Evolutionary conservation across 64 coral and sea anemone species (phyloP).

Genomic region (Montipora capricornis): DNA sequence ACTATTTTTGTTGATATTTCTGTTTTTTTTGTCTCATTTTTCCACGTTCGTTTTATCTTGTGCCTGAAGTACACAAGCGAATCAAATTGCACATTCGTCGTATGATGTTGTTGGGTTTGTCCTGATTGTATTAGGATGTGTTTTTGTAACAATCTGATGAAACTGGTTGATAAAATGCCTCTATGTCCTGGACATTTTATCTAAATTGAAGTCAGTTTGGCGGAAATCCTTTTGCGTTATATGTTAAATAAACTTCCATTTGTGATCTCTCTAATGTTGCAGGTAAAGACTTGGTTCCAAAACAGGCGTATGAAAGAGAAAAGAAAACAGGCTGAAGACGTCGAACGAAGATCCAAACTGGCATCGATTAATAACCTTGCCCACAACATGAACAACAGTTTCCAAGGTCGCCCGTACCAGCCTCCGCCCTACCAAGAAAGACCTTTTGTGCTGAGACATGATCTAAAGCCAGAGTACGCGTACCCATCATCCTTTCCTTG

Average conservation of each 20-base stretch:
- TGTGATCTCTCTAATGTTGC: not conserved
- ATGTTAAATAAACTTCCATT: not conserved
- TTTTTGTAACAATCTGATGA: no score
- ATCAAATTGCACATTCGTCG: no score
- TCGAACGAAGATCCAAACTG: slow-evolving; percentile 70
- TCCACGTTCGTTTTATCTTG: no score
- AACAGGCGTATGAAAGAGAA: slow-evolving; percentile 94
- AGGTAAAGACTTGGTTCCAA: slow-evolving; percentile 93
- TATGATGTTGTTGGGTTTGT: no score
- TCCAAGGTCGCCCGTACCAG: not conserved
- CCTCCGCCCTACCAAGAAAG: slow-evolving; percentile 15
- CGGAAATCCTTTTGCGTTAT: no score
- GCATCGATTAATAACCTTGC: slow-evolving; percentile 76
- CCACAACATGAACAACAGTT: slow-evolving; percentile 7
- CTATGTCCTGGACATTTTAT: no score
- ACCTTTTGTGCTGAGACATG: slow-evolving; percentile 18
- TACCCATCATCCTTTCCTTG: slow-evolving; percentile 11
- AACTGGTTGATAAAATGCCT: no score
- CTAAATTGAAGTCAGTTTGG: no score
- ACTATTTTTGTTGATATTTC: no score
- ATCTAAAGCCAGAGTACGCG: slow-evolving; percentile 18
- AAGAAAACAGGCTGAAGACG: slow-evolving; percentile 76
- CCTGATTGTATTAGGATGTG: no score
- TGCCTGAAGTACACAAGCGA: no score
- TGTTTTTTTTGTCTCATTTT: no score